Base-by-base conservation (phyloP, 2,113 vertebrate genomes). In the Tretioscincus oriximinensis region DNA sequence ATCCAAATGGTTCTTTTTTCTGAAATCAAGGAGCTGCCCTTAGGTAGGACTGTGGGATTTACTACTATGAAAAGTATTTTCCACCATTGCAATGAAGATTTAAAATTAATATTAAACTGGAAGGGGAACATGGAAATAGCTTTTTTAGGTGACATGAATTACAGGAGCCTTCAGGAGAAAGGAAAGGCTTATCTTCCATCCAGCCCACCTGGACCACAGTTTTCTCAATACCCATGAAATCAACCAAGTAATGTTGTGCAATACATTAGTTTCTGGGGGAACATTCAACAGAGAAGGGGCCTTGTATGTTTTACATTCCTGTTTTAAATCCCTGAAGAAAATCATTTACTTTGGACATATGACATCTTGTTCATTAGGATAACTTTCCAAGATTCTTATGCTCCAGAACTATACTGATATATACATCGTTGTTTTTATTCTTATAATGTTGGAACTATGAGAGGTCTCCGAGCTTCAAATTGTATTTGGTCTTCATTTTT, bases 61-160 rank as follows among this genome's bases (percentile, higher is more conserved):
- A 31, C 60, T 66, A 75, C 78, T 79, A 77, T 81, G 47, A 82
- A 85, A 81, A 73, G 28, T 65, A 9, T 35, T 35, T 58, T 64
- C 81, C n/a, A 54, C 83, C 66, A 74, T 22, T 49, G 14, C 72
- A 71, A 80, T 29, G 0, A 85, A 1, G 60, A 84, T 63, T 80
- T 82, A 66, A 74, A 75, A 80, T 78, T 78, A 82, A 86, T 88
- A 70, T 83, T 77, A 86, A 49, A 71, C 24, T 54, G 9, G 9
- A 78, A 63, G 31, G 21, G 65, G 85, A 85, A 81, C 8, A 22
- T 51, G 14, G 12, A 61, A 70, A 61, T 45, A 3, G 41, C 61
- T 61, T 2, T 26, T 29, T 60, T n/a, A 24, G 74, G 8, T 41
- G 65, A 16, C 35, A 29, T 29, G 71, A 66, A 82, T 87, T 70